phyloP scores from a whole-genome alignment of 2,888 invertebrate species.

The Patella depressa region DNA sequence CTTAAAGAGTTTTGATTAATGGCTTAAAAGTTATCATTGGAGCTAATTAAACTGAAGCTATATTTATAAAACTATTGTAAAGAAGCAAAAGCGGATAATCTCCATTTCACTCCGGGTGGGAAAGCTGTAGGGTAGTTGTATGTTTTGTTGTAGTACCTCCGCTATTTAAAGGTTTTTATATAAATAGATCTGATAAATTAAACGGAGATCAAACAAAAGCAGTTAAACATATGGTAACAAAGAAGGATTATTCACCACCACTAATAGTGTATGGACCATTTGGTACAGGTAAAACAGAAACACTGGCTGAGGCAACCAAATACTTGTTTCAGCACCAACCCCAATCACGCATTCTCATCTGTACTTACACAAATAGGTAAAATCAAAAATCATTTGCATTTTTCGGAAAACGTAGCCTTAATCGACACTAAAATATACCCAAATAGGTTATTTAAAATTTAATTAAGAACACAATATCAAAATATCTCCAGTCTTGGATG shows the following conservation, averaged over 20 bases:
- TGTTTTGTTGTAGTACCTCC: neutral
- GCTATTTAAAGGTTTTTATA: constrained; percentile 11
- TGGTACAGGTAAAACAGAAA: constrained; percentile 70
- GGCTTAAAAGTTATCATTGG: too few species aligned
- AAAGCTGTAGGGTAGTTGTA: neutral
- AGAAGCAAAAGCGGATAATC: too few species aligned
- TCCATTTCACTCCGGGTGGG: too few species aligned
- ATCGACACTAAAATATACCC: too few species aligned
- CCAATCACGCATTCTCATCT: constrained; percentile 59
- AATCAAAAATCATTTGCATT: too few species aligned
- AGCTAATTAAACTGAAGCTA: too few species aligned
- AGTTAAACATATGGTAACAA: constrained; percentile 62
- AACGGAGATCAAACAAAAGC: constrained; percentile 66
- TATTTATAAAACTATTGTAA: too few species aligned
- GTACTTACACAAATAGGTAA: constrained; percentile 66
- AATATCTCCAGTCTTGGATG: too few species aligned
- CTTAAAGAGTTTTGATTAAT: too few species aligned
- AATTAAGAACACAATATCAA: too few species aligned
- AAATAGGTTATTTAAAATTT: too few species aligned
- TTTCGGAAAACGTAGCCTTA: too few species aligned
- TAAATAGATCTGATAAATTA: constrained; percentile 55
- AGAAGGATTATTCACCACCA: constrained; percentile 61
- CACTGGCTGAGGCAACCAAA: constrained; percentile 66
- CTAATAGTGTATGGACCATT: constrained; percentile 68
- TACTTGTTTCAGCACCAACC: constrained; percentile 52